Conservation (phyloP, 2,113 vertebrate genomes). For the Anhinga rufa region DNA sequence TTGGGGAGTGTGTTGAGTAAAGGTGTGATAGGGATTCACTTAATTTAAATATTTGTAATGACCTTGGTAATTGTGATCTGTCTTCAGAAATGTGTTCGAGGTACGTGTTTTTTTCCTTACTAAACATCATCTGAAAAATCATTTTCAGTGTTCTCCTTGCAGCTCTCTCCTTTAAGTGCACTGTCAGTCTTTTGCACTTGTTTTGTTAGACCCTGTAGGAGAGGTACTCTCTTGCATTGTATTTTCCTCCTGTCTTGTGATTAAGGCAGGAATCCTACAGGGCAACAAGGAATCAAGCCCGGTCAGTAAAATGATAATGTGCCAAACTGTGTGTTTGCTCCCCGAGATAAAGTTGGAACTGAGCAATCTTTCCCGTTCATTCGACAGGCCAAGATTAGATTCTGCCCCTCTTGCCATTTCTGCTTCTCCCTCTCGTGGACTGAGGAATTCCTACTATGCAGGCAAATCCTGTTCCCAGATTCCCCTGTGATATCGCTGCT, state of each 20-base stretch:
- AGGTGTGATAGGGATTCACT: not conserved
- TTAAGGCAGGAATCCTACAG: not conserved
- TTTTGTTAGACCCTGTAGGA: not conserved
- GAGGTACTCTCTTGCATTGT: not conserved
- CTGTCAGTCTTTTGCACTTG: not conserved
- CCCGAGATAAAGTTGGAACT: not conserved
- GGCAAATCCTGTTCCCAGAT: conserved; percentile 51
- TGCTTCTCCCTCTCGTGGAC: not conserved
- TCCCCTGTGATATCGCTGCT: conserved; percentile 6
- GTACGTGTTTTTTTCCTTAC: not conserved
- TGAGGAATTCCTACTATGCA: conserved; percentile 56
- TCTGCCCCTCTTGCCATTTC: conserved; percentile 29
- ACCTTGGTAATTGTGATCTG: not conserved
- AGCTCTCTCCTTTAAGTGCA: not conserved
- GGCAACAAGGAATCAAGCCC: not conserved
- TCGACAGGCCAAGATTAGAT: conserved; percentile 1
- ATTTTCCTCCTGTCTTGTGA: not conserved
- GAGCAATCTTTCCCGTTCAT: not conserved
- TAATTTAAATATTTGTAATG: rapidly evolving
- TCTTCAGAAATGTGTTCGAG: not conserved
- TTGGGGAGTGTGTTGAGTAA: rapidly evolving
- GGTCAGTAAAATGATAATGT: not conserved
- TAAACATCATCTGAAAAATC: not conserved
- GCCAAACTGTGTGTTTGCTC: not conserved
- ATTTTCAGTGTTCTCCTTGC: not conserved